phyloP scores from a whole-genome alignment of 2,113 vertebrate genomes.

The Cavia porcellus region DNA sequence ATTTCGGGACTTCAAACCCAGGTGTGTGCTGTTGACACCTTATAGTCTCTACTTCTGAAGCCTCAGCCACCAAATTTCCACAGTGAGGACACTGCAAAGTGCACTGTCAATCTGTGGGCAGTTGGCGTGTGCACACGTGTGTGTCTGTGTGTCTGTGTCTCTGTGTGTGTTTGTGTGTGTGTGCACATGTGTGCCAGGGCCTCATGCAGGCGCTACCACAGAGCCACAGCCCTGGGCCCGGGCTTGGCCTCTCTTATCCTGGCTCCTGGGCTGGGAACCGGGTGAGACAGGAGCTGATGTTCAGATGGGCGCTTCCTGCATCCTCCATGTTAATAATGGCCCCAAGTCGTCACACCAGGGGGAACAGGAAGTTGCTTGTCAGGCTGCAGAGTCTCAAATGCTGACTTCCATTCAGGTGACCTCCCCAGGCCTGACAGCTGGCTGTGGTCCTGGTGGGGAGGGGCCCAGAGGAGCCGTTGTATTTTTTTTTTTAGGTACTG shows the following conservation, averaged over 20 bases:
- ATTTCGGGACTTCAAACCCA: not conserved
- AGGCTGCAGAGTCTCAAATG: not conserved
- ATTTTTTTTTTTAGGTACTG: not conserved
- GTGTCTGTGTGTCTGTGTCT: not conserved
- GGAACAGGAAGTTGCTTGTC: not conserved
- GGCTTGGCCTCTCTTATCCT: not conserved
- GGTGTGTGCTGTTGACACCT: no score
- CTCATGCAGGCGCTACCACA: no score
- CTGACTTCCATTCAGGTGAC: not conserved
- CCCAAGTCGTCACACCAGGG: not conserved
- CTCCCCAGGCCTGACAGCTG: not conserved
- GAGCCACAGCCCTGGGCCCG: not conserved
- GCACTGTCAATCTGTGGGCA: not conserved
- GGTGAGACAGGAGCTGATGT: not conserved
- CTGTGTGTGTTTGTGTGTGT: not conserved
- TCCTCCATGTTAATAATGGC: not conserved
- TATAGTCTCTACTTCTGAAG: not conserved
- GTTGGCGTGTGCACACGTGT: not conserved
- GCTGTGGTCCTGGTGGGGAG: no score
- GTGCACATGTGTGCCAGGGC: not conserved
- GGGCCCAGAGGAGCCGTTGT: not conserved
- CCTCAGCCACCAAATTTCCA: not conserved
- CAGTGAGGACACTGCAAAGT: not conserved
- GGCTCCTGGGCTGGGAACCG: not conserved
- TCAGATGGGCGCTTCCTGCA: not conserved